Evolutionary conservation across 2,888 invertebrate species (phyloP).

Genomic region (Carabus problematicus): DNA sequence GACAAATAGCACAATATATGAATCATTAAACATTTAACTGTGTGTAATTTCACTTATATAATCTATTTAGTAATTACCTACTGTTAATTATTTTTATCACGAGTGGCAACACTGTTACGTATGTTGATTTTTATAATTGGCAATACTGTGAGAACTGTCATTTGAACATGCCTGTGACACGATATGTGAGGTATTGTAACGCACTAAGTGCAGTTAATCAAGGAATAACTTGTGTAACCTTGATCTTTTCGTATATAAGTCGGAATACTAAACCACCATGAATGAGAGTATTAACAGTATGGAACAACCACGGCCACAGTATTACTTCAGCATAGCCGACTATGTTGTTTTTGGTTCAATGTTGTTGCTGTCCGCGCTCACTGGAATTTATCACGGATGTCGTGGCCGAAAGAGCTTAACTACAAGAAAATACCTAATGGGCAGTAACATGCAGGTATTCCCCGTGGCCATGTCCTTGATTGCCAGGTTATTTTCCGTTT

Average conservation of each 20-base stretch:
- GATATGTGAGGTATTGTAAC: too few species aligned
- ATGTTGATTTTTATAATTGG: too few species aligned
- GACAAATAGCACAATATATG: too few species aligned
- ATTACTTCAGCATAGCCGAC: slow-evolving; percentile 57
- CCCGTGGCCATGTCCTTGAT: slow-evolving; percentile 88
- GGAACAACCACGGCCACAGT: slow-evolving; percentile 20
- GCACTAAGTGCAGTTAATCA: too few species aligned
- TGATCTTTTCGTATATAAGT: too few species aligned
- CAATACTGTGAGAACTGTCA: background rate
- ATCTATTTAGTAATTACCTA: background rate
- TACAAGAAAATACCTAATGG: slow-evolving; percentile 76
- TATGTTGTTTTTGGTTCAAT: slow-evolving; percentile 77
- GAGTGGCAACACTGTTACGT: background rate
- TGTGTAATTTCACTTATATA: background rate
- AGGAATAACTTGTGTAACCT: too few species aligned
- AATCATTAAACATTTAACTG: slow-evolving; percentile 4
- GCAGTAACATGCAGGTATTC: slow-evolving; percentile 77
- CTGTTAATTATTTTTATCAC: background rate
- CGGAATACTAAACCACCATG: slow-evolving; percentile 31
- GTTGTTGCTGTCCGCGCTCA: slow-evolving; percentile 74
- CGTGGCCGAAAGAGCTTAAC: slow-evolving; percentile 60
- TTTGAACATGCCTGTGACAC: background rate
- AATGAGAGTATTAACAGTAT: slow-evolving; percentile 22
- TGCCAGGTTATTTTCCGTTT: slow-evolving; percentile 68
- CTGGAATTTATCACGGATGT: slow-evolving; percentile 76